Percentiles rank a stretch among this genome's conserved stretches.
Evolutionary conservation across 2,797 vertebrate genomes (phyloP).

Genomic region (Hydrocynus forskahlii): DNA sequence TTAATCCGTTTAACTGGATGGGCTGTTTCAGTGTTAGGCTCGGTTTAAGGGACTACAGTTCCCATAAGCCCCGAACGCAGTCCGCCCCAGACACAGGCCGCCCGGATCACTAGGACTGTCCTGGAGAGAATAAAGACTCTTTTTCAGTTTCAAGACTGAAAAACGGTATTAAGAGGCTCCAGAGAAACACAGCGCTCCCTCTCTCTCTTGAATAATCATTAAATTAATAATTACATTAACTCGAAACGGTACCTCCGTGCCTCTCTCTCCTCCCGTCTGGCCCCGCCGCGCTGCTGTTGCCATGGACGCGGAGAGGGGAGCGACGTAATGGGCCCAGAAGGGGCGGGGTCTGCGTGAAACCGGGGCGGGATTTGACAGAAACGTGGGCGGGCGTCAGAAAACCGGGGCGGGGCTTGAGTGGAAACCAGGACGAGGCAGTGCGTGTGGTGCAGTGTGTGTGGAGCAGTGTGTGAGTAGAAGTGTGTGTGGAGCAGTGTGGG

Average conservation of each 20-base stretch:
- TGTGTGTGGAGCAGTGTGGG: too few species aligned
- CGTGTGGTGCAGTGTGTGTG: too few species aligned
- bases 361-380: too few species aligned
- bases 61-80: conserved; percentile 33
- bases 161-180: too few species aligned
- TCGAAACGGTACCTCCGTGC: conserved; percentile 45
- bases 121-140: conserved; percentile 35
- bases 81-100: conserved; percentile 62
- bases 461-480: too few species aligned
- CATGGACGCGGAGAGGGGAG: conserved; percentile 80
- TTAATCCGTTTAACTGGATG: not conserved
- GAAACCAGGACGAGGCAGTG: too few species aligned
- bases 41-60: conserved; percentile 30
- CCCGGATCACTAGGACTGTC: conserved; percentile 59
- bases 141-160: not conserved
- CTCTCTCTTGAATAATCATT: too few species aligned
- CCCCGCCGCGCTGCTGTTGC: conserved; percentile 70
- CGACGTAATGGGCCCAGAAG: conserved; percentile 40
- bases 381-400: too few species aligned
- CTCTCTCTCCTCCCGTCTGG: conserved; percentile 47
- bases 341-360: conserved; percentile 6
- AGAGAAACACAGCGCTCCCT: too few species aligned
- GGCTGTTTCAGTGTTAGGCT: not conserved
- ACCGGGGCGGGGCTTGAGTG: too few species aligned
- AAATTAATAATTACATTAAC: conserved; percentile 44